Percentiles rank a stretch among this genome's conserved stretches.
Evolutionary conservation across 1,140 invertebrate species (phyloP).

Genomic region (Idris sp.): DNA sequence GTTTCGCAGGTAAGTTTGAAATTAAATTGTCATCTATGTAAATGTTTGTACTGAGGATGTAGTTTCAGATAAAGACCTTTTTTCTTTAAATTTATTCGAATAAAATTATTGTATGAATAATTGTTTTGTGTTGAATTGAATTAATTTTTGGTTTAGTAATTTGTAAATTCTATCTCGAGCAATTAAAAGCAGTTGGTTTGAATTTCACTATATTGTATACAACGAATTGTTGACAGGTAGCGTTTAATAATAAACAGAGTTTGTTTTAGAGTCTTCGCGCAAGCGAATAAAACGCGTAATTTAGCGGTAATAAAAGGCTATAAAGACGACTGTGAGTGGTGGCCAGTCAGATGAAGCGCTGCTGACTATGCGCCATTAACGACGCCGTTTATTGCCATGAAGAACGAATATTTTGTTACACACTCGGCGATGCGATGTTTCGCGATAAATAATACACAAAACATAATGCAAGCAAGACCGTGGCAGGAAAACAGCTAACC

Average conservation of each 20-base stretch:
- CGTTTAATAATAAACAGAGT: constrained; percentile 70
- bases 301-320: constrained; percentile 75
- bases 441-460: constrained; percentile 58
- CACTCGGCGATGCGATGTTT: constrained; percentile 51
- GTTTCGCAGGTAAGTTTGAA: constrained; percentile 1
- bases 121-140: too few species aligned
- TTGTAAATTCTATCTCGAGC: too few species aligned
- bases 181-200: neutral
- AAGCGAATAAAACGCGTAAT: constrained; percentile 75
- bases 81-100: too few species aligned
- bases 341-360: constrained; percentile 39
- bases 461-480: constrained; percentile 49
- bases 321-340: constrained; percentile 47
- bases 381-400: constrained; percentile 74
- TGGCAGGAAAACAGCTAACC: constrained; percentile 27
- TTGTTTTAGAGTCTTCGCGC: constrained; percentile 67
- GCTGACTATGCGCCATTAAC: constrained; percentile 71
- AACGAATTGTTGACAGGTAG: constrained; percentile 21
- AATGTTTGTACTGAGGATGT: neutral
- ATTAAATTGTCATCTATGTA: neutral
- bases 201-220: constrained; percentile 1
- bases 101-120: too few species aligned
- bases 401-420: constrained; percentile 76
- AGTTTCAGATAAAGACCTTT: too few species aligned
- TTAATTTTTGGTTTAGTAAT: too few species aligned